Evolutionary conservation across 2,797 vertebrate species (phyloP).

Genomic region (Ctenopoma multispine): DNA sequence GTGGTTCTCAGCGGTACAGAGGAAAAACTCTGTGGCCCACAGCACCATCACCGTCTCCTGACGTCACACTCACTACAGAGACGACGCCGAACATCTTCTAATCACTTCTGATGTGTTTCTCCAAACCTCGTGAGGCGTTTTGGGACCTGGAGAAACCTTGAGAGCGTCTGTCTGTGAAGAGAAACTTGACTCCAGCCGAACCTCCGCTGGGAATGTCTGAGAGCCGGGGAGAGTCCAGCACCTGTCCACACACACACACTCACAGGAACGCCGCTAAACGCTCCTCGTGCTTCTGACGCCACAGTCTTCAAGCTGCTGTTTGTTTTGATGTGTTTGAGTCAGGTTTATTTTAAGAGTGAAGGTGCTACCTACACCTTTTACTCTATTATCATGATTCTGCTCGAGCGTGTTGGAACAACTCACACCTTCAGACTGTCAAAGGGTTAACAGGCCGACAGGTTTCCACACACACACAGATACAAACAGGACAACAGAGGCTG

Average conservation of each 20-base stretch:
- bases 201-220: conserved; percentile 54
- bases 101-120: too few species aligned
- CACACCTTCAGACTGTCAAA: background rate
- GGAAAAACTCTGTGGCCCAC: too few species aligned
- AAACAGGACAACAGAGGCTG: conserved; percentile 34
- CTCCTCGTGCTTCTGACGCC: background rate
- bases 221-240: conserved; percentile 34
- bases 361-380: too few species aligned
- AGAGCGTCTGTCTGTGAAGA: background rate
- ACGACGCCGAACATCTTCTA: too few species aligned
- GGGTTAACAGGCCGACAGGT: background rate
- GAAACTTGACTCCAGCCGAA: conserved; percentile 53
- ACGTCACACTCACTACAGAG: too few species aligned
- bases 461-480: conserved; percentile 3
- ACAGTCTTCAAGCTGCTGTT: background rate
- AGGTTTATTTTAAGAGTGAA: background rate
- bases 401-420: too few species aligned
- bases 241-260: conserved; percentile 39
- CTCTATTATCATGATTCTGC: too few species aligned
- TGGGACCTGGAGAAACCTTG: background rate
- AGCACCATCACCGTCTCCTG: too few species aligned
- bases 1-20: too few species aligned
- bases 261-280: background rate
- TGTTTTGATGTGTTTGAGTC: conserved; percentile 9
- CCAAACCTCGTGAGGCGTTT: too few species aligned